Evolutionary conservation across 1,140 invertebrate species (phyloP), one percentile per base, ranked within the genome.

Genomic region (Cryptotermes secundus): DNA sequence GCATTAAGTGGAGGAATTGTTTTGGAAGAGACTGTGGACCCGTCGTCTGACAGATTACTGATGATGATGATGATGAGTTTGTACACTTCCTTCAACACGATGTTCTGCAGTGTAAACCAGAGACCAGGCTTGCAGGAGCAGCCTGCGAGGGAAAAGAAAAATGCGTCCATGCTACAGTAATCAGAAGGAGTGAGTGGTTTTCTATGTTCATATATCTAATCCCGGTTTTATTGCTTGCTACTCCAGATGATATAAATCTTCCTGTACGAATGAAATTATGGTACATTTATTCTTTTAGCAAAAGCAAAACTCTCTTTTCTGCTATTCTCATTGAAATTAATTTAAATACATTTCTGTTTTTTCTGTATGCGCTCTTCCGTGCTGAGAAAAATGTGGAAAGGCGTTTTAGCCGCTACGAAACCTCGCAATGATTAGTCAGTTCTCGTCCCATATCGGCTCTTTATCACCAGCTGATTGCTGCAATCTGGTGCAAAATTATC

Each of bases 191-290:
- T 31, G 59, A 72, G 59, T 72, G 59, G 59, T 31, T 72, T 72
- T 72, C 59, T 72, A 31, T 72, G 59, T 72, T 72, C 59, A 72
- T 72, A 72, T 72, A 72, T n/a, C 59, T 72, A 72, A 72, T 72
- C 59, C 59, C 31, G 31, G 59, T 72, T 72, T 72, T 72, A 72
- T 72, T 72, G 9, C 59, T 72, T 72, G 53, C 53, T 59, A 72
- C 59, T 72, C 31, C 59, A n/a, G 59, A 72, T 72, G n/a, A 31
- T 72, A 72, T 72, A 72, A 72, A 72, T 72, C 59, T 59, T 59
- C 3, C 14, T 72, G 59, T 31, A 72, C 2, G 59, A 31, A 72
- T 72, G 26, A 72, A n/a, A n/a, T 72, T 72, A 72, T 72, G 59
- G 59, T 31, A 72, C 59, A 72, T 26, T 72, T 31, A 14, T 72